Percentiles rank a stretch among this genome's conserved stretches.
phyloP scores from a whole-genome alignment of 2,797 vertebrate species.

The Orientallactaga sibirica region DNA sequence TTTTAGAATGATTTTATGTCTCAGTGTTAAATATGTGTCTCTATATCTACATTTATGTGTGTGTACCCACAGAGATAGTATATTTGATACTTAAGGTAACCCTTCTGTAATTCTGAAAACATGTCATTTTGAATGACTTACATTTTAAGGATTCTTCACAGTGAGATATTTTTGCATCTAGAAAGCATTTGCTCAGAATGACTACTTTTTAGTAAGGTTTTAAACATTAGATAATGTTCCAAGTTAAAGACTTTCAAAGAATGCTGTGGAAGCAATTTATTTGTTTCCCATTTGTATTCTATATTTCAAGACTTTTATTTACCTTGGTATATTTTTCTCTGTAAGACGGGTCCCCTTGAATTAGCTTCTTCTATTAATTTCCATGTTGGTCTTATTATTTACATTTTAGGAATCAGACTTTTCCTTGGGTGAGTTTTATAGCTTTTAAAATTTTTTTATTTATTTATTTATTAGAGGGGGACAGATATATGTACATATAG shows the following conservation, averaged over 20 bases:
- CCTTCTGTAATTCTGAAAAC: constrained; percentile 27
- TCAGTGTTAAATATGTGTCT: constrained; percentile 42
- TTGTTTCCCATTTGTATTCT: background rate
- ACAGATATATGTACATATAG: no score
- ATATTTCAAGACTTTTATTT: background rate
- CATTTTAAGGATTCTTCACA: constrained; percentile 7
- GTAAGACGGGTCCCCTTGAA: background rate
- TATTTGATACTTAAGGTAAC: constrained; percentile 37
- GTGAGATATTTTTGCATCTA: background rate
- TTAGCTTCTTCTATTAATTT: constrained; percentile 28
- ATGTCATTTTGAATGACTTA: constrained; percentile 5
- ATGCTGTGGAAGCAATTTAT: background rate
- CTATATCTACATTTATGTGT: background rate
- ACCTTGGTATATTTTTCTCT: background rate
- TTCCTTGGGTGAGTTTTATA: constrained; percentile 4
- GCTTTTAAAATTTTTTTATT: no score
- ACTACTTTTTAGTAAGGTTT: background rate
- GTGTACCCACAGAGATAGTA: background rate
- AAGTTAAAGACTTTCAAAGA: constrained; percentile 15
- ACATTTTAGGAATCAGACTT: constrained; percentile 2
- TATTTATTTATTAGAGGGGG: no score
- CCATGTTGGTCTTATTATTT: background rate
- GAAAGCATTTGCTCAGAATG: constrained; percentile 16
- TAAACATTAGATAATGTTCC: background rate
- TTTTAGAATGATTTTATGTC: constrained; percentile 74